Evolutionary conservation across 2,888 invertebrate genomes (phyloP).

Genomic region (Hypselothyrea guttata): DNA sequence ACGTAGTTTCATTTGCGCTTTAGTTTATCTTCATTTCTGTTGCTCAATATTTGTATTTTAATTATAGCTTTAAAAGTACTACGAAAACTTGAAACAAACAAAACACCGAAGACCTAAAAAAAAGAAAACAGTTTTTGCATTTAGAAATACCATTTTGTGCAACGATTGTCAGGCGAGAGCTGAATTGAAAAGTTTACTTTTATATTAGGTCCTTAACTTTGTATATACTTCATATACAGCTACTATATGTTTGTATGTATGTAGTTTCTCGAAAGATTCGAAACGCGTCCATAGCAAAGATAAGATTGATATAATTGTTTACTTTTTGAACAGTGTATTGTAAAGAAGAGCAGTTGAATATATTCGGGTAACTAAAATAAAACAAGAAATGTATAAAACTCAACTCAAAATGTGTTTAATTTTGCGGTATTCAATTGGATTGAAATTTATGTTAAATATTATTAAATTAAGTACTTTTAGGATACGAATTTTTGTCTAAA

Average conservation of each 20-base stretch:
- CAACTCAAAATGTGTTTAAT: constrained; percentile 15
- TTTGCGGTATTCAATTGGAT: neutral
- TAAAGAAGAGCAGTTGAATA: constrained; percentile 27
- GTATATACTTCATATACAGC: too few species aligned
- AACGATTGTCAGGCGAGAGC: constrained; percentile 32
- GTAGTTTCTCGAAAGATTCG: constrained; percentile 36
- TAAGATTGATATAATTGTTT: constrained; percentile 61
- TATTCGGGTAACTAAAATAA: constrained; percentile 18
- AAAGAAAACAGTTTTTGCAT: constrained; percentile 53
- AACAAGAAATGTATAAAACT: constrained; percentile 9
- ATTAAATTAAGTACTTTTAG: too few species aligned
- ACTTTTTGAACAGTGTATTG: constrained; percentile 66
- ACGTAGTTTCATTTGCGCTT: constrained; percentile 39
- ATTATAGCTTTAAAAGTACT: constrained; percentile 38
- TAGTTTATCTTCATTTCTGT: constrained; percentile 39
- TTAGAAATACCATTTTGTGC: constrained; percentile 45
- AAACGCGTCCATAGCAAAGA: constrained; percentile 49
- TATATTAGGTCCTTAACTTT: constrained; percentile 25
- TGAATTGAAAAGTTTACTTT: constrained; percentile 44
- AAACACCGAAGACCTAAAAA: constrained; percentile 26
- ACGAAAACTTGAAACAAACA: constrained; percentile 28
- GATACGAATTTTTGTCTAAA: too few species aligned
- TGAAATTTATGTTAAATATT: too few species aligned
- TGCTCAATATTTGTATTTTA: constrained; percentile 54
- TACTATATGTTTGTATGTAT: too few species aligned